phyloP scores from a whole-genome alignment of 2,113 vertebrate species.

The Paraplagusia blochii region DNA sequence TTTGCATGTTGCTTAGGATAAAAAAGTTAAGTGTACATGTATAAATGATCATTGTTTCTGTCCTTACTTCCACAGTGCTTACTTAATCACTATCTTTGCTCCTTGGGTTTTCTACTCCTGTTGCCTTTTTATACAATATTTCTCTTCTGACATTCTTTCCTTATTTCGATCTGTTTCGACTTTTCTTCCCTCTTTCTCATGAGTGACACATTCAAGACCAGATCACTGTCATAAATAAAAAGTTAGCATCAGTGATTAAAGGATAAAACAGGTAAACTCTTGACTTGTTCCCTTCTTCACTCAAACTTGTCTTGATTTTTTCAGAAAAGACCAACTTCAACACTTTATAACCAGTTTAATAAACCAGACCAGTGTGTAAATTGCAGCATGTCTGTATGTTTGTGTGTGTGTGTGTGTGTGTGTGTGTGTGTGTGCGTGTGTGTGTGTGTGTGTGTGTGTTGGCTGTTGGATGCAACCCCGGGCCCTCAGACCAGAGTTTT shows the following conservation, averaged over 20 bases:
- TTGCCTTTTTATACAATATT: too few relatives aligned
- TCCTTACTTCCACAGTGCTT: too few relatives aligned
- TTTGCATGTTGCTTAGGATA: too few relatives aligned
- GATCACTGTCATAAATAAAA: constrained; percentile 64
- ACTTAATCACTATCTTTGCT: too few relatives aligned
- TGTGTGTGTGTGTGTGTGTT: constrained; percentile 52
- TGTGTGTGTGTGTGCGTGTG: constrained; percentile 66
- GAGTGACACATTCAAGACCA: constrained; percentile 49
- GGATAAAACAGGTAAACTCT: constrained; percentile 67
- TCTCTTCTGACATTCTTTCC: too few relatives aligned
- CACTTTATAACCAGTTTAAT: constrained; percentile 72
- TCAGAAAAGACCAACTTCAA: constrained; percentile 32
- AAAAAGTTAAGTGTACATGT: too few relatives aligned
- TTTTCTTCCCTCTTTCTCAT: too few relatives aligned
- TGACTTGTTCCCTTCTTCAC: constrained; percentile 59
- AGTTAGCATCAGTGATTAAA: constrained; percentile 68
- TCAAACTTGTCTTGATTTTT: constrained; percentile 58
- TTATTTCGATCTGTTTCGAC: too few relatives aligned
- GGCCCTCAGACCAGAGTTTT: constrained; percentile 61
- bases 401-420: constrained; percentile 61
- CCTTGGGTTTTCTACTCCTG: too few relatives aligned
- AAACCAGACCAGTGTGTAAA: too few relatives aligned
- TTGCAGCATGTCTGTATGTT: too few relatives aligned
- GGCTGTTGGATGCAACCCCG: constrained; percentile 60
- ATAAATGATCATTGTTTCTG: too few relatives aligned